Evolutionary conservation across 2,888 invertebrate genomes (phyloP), one percentile per base, ranked within the genome.

Genomic region (Phorcus lineatus): DNA sequence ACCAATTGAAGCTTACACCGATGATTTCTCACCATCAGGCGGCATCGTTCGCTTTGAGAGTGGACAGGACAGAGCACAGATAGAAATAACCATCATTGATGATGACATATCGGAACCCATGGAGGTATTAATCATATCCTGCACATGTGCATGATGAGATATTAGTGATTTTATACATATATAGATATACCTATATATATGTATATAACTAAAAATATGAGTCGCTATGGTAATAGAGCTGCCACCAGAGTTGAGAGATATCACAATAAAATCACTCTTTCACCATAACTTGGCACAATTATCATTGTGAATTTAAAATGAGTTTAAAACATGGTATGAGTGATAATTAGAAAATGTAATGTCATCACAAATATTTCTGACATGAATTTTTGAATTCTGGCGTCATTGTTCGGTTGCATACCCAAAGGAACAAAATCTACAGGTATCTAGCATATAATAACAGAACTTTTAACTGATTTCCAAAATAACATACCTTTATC

Each of bases 1-100:
- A 16, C 90, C 90, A 52, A 82, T 87, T 52, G 90, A 90, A 75
- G 91, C 92, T 17, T 88, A 88, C 54, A 83, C 87, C 17, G 80
- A 86, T 22, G 92, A 92, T 83, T 91, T 88, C 80, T 79, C 80
- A 11, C 92, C 92, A 22, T 80, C 87, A 22, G 88, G 88, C 84
- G 92, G 92, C 6, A 87, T 86, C 4, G 83, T 92, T n/a, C 82
- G 53, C 24, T 86, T 92, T 79, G 82, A 80, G 17, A 87, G 89
- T 62, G 89, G 87, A 1, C 87, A 91, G 81, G 82, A 82, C 40
- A 86, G 83, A 54, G 89, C 90, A 13, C 81, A 77, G 76, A 91
- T 92, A 31, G 79, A 85, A 17, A 86, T 92, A 17, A 85, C 85
- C 9, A 90, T 92, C 19, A 80, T 91, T 24, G 92, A 92, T 84